Percentiles rank a stretch among this genome's conserved stretches.
phyloP scores from a whole-genome alignment of 2,888 invertebrate species.

The Muschampia plurimacula region DNA sequence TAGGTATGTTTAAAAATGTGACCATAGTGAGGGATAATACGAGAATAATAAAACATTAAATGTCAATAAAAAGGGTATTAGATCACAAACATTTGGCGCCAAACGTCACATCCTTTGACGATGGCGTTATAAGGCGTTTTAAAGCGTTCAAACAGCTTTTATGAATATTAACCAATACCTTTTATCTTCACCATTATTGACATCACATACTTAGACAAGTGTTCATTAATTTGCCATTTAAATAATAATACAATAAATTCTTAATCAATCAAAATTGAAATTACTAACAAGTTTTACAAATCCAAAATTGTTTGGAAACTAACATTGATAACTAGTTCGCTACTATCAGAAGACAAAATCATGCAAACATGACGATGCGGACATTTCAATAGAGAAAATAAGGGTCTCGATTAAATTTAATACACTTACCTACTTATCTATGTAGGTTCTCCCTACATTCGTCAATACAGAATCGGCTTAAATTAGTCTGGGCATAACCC shows the following conservation, averaged over 20 bases:
- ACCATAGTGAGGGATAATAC: neutral
- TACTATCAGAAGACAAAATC: constrained; percentile 27
- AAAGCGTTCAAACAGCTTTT: neutral
- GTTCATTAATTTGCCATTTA: neutral
- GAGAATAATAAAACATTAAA: neutral
- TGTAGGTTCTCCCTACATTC: neutral
- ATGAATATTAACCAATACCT: neutral
- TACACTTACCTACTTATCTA: neutral
- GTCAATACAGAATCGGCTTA: neutral
- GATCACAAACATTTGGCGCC: no score
- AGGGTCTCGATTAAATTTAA: constrained; percentile 16
- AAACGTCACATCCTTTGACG: no score
- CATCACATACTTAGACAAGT: neutral
- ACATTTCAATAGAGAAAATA: constrained; percentile 16
- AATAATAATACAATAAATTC: neutral
- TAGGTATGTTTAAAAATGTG: neutral
- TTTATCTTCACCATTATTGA: neutral
- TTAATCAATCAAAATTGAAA: neutral
- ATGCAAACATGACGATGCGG: constrained; percentile 19
- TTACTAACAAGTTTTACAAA: constrained; percentile 11
- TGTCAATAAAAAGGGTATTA: neutral
- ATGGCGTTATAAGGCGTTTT: neutral
- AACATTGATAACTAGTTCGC: constrained; percentile 1
- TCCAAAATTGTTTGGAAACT: constrained; percentile 15
- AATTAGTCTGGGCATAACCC: neutral